phyloP scores from a whole-genome alignment of 2,888 invertebrate genomes.

The Hemaris fuciformis region DNA sequence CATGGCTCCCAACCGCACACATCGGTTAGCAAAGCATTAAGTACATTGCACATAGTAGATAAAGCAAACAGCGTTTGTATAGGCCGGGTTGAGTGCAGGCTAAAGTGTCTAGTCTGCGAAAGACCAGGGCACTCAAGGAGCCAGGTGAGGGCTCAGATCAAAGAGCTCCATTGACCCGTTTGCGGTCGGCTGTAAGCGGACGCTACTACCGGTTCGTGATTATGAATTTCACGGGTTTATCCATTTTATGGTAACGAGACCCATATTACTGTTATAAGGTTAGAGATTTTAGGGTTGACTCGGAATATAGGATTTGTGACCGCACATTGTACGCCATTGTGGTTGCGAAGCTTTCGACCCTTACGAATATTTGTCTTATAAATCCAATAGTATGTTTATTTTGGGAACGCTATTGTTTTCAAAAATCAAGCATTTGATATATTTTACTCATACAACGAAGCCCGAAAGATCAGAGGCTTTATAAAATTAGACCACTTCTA shows the following conservation, averaged over 20 bases:
- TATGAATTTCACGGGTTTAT: conserved; percentile 9
- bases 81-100: conserved; percentile 48
- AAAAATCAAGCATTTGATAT: too few relatives aligned
- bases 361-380: neutral
- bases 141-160: conserved; percentile 72
- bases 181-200: conserved; percentile 52
- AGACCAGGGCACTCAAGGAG: conserved; percentile 62
- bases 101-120: conserved; percentile 69
- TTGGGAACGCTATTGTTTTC: too few relatives aligned
- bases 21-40: conserved; percentile 20
- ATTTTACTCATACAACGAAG: too few relatives aligned
- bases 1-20: neutral
- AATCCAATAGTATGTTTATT: neutral
- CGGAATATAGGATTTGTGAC: conserved; percentile 5
- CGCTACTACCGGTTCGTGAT: conserved; percentile 36
- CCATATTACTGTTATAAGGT: conserved; percentile 1
- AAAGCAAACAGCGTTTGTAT: conserved; percentile 53
- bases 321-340: neutral
- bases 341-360: neutral
- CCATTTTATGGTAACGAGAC: neutral
- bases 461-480: too few relatives aligned
- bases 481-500: too few relatives aligned
- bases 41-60: conserved; percentile 34
- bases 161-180: conserved; percentile 75
- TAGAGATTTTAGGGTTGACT: conserved; percentile 3